Percentiles rank a stretch among this genome's conserved stretches.
Conservation (phyloP, 1,140 invertebrate species). For the Pantala flavescens region DNA sequence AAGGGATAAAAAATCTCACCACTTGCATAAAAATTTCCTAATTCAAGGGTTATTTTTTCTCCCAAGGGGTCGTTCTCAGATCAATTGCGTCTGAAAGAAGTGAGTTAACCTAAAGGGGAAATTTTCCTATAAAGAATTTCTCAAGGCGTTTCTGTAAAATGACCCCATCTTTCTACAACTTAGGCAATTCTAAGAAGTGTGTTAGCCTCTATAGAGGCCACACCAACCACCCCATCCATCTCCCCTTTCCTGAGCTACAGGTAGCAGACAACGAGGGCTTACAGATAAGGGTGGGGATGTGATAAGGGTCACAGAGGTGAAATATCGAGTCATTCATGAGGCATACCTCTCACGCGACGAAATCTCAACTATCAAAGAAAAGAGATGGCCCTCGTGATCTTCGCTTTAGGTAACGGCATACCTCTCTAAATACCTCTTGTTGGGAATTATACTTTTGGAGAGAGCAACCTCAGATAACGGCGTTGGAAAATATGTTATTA, state of each 20-base stretch:
- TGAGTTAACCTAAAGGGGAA: not conserved
- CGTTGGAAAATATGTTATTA: no score
- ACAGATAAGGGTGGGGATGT: no score
- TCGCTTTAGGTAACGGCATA: no score
- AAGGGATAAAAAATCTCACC: not conserved
- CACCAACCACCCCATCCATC: not conserved
- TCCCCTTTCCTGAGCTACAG: not conserved
- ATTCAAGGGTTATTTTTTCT: not conserved
- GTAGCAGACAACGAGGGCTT: not conserved
- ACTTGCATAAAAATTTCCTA: not conserved
- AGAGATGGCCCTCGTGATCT: no score
- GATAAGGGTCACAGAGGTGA: no score
- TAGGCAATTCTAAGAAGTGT: not conserved
- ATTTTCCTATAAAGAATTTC: not conserved
- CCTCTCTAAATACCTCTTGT: no score
- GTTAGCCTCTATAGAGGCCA: not conserved
- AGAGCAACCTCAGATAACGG: no score
- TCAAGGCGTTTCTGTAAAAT: not conserved
- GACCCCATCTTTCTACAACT: slow-evolving; percentile 1
- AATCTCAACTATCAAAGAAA: no score
- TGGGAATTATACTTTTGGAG: no score
- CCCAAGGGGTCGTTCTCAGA: not conserved
- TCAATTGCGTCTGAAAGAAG: not conserved
- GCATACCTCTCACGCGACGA: no score
- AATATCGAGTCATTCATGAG: no score